Evolutionary conservation across 2,113 vertebrate genomes (phyloP), one percentile per base, ranked within the genome.

Genomic region (Oreocharis arfaki): DNA sequence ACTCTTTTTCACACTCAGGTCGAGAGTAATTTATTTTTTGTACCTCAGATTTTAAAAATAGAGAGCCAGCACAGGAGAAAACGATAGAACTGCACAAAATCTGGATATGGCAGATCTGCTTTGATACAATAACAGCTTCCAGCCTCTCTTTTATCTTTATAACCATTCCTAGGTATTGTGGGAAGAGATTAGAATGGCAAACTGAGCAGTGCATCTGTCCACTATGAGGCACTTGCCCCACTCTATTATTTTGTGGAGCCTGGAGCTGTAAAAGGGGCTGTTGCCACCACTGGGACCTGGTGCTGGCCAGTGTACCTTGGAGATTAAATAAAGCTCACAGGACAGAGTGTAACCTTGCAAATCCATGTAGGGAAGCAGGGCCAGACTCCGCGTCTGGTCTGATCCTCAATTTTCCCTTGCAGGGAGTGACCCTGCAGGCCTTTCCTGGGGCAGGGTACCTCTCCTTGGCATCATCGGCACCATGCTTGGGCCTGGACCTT

Each of bases 21-120:
- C 0, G 15, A 92, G 83, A 94, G 92, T 57, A 94, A 96, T 96
- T 95, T 96, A 87, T 94, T 95, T 97, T 94, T 90, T 60, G 61
- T 57, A 68, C 49, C 76, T 92, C 85, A 78, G 83, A 81, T 86
- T 96, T 93, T 79, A 93, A 93, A 90, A 96, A 91, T 89, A 90
- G 73, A 90, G 64, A 89, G 47, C 64, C 27, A 84, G 64, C 69
- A 67, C 33, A 64, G 68, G 30, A 93, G 64, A 94, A 84, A 63
- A 90, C 0, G 75, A 92, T 68, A 90, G 85, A 93, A 47, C 88
- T 0, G 0, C 49, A 87, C 68, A 84, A 68, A 95, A 93, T 68
- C 73, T 86, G 90, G 86, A 50, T 64, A 39, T 32, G 3, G 13
- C 73, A 87, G 85, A 93, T 94, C 86, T 89, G 56, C 85, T 92